These are phyloP conservation scores for Gymnorhina tibicen DNA, from an alignment of 2,113 vertebrate species.

Conservation along the genomic window DNA sequence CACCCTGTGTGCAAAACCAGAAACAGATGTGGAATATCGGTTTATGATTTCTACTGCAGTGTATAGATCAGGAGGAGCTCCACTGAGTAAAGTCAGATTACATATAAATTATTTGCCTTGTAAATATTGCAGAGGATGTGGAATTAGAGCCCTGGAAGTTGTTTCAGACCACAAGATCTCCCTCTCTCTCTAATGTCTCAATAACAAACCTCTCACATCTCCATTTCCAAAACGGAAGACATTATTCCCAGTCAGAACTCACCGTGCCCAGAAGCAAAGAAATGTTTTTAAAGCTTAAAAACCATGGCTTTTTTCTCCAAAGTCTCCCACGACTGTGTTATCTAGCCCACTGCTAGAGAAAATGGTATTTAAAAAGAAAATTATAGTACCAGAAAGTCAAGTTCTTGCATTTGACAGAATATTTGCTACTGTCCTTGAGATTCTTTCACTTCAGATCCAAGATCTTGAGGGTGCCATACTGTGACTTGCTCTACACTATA, in stretches of 20 bases:
- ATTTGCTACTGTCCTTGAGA: neutral
- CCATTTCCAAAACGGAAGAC: neutral
- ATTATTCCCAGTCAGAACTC: neutral
- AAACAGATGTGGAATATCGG: constrained; percentile 19
- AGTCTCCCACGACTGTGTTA: neutral
- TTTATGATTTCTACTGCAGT: constrained; percentile 4
- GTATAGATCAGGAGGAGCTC: neutral
- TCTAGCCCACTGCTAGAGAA: neutral
- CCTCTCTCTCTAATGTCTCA: neutral
- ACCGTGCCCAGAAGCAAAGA: neutral
- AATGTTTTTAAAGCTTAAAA: neutral
- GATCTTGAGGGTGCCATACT: neutral
- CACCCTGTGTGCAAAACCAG: neutral
- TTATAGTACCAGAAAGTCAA: neutral
- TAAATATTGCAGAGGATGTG: constrained; percentile 29
- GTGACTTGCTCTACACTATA: neutral
- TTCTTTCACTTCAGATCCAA: neutral
- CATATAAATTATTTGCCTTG: neutral
- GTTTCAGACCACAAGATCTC: neutral
- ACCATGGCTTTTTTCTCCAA: accelerated
- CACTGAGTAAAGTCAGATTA: constrained; percentile 17
- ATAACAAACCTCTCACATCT: neutral
- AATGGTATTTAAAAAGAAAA: neutral
- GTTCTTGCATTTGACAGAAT: neutral
- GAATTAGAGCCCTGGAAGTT: neutral